Base-by-base conservation (phyloP, 2,888 invertebrate genomes). In the Sycophila texana region DNA sequence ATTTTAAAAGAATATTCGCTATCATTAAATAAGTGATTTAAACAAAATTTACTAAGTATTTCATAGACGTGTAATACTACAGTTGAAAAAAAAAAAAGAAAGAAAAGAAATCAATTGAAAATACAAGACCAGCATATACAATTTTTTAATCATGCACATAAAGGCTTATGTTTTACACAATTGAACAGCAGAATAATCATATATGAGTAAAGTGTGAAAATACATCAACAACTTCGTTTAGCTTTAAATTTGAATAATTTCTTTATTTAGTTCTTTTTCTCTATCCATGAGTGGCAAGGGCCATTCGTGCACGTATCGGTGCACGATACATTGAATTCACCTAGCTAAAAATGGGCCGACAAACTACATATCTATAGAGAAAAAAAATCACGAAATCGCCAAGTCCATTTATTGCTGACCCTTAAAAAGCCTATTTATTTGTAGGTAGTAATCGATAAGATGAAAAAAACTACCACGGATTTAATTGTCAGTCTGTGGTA, bases 391-490 rank as follows among this genome's bases (percentile, higher is more conserved):
- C 61, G 14, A 53, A 73, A 72, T 55, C 55, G 66, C 18, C 60
- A 65, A 66, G 47, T 67, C 18, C 47, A 18, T 60, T 61, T 67
- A 66, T 67, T 60, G 18, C 73, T 77, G 22, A 67, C 55, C 16
- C 72, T 77, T 77, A 77, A 5, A 5, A 60, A 22, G 16, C 67
- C 26, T 26, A 26, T 26, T 26, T 66, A 77, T 10, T 39, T 39
- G 7, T 39, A 39, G 53, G 14, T 73, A 77, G 60, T 72, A 66
- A 77, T 77, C 67, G 67, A 73, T 66, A 60, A 22, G 39, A 73
- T 68, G 51, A 75, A 60, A 26, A 65, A 76, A 73, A 67, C 61
- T 67, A 67, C 67, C 16, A 67, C 26, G 61, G 22, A 73, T 77
- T n/a, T 66, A 51, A 72, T 71, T 51, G 26, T 66, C 65, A 72